These are phyloP conservation scores for Acromyrmex echinatior DNA, from an alignment of 1,140 invertebrate species.

Conservation along the genomic window DNA sequence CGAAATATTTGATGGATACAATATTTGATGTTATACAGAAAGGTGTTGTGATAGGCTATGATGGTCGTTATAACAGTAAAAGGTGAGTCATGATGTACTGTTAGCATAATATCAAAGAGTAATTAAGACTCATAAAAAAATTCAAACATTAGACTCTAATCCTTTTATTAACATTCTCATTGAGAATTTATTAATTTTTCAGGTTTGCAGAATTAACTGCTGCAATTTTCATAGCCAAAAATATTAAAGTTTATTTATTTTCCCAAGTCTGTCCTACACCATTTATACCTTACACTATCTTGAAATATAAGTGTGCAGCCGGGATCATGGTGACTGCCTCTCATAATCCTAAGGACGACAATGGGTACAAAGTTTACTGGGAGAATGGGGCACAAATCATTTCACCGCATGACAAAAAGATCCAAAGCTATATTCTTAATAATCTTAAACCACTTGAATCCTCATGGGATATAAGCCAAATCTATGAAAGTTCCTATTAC, in stretches of 20 bases:
- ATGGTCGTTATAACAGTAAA: constrained; percentile 97
- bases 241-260: constrained; percentile 95
- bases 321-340: constrained; percentile 99
- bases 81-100: constrained; percentile 87
- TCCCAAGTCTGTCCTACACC: constrained; percentile 95
- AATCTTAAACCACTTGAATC: constrained; percentile 91
- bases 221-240: constrained; percentile 92
- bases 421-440: constrained; percentile 93
- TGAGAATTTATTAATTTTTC: constrained; percentile 63
- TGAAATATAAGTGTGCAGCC: constrained; percentile 90
- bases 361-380: constrained; percentile 99
- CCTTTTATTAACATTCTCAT: no score
- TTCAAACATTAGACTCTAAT: no score
- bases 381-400: constrained; percentile 98
- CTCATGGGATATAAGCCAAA: constrained; percentile 89
- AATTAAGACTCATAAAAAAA: no score
- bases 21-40: constrained; percentile 87
- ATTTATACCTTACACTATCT: constrained; percentile 95
- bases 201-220: constrained; percentile 97
- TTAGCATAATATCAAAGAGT: background rate
- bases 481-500: constrained; percentile 86
- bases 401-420: constrained; percentile 95
- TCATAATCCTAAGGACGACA: constrained; percentile 99
- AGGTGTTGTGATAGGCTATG: constrained; percentile 97
- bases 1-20: constrained; percentile 91